Percentiles rank a stretch among this genome's conserved stretches.
Conservation (phyloP, 2,888 invertebrate genomes). For the Dascillus cervinus region DNA sequence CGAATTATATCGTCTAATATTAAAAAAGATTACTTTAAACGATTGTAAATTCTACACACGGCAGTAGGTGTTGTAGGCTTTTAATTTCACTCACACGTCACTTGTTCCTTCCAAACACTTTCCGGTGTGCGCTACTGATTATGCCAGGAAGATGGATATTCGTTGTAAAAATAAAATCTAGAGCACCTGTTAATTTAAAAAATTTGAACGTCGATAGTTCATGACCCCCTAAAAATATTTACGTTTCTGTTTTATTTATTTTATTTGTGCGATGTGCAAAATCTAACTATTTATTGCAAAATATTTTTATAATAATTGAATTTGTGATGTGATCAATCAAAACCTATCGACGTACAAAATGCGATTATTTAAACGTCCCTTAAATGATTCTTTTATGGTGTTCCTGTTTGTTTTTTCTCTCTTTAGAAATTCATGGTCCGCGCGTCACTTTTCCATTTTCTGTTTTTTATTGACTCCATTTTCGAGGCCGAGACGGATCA, state of each 20-base stretch:
- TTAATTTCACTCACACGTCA: constrained; percentile 11
- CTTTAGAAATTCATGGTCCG: constrained; percentile 11
- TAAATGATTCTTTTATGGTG: background rate
- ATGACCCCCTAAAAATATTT: constrained; percentile 10
- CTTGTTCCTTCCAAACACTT: constrained; percentile 18
- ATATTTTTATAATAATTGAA: constrained; percentile 14
- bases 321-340: constrained; percentile 11
- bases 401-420: background rate
- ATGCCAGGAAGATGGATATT: constrained; percentile 26
- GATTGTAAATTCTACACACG: constrained; percentile 18
- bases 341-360: constrained; percentile 33
- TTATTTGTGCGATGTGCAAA: constrained; percentile 24
- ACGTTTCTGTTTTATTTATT: constrained; percentile 13
- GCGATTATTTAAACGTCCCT: no score
- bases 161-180: constrained; percentile 34
- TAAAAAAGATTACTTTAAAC: background rate
- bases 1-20: constrained; percentile 1
- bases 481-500: constrained; percentile 23
- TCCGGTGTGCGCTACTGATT: constrained; percentile 22
- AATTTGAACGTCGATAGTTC: constrained; percentile 32
- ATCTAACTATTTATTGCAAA: constrained; percentile 15
- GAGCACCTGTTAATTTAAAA: constrained; percentile 32
- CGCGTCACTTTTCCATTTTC: constrained; percentile 12
- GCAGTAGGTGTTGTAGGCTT: constrained; percentile 23
- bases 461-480: constrained; percentile 28